phyloP scores from a whole-genome alignment of 2,113 vertebrate genomes.

The Callaeas wilsoni region DNA sequence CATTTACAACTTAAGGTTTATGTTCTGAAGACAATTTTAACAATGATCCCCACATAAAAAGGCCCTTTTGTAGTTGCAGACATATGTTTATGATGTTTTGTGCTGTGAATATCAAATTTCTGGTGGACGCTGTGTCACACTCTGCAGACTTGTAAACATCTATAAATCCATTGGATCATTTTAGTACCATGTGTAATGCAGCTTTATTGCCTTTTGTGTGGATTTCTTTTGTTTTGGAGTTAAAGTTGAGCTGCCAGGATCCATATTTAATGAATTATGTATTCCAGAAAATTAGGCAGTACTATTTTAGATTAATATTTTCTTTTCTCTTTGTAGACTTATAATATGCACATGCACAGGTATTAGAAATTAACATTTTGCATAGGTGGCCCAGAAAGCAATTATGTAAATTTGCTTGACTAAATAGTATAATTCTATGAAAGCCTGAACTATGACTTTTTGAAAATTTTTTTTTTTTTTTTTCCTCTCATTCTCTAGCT shows the following conservation, averaged over 20 bases:
- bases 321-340: conserved; percentile 4
- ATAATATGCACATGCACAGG: neutral
- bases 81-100: conserved; percentile 57
- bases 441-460: neutral
- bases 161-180: conserved; percentile 55
- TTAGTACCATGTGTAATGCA: conserved; percentile 54
- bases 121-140: conserved; percentile 52
- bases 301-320: conserved; percentile 34
- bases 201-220: conserved; percentile 63
- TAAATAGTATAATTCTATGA: neutral
- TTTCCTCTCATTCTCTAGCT: neutral
- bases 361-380: neutral
- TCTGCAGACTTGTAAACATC: conserved; percentile 55
- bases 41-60: conserved; percentile 53
- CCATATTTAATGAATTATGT: conserved; percentile 33
- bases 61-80: conserved; percentile 46
- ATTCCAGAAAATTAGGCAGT: conserved; percentile 30
- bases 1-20: conserved; percentile 64
- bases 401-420: neutral
- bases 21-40: conserved; percentile 69
- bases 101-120: conserved; percentile 58
- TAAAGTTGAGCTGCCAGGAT: conserved; percentile 25
- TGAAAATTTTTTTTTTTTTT: neutral
- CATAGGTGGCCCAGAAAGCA: neutral
- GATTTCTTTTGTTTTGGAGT: conserved; percentile 55